These are phyloP conservation scores for human DNA, from an alignment of 2,113 vertebrate species.

Conservation along the genomic window DNA sequence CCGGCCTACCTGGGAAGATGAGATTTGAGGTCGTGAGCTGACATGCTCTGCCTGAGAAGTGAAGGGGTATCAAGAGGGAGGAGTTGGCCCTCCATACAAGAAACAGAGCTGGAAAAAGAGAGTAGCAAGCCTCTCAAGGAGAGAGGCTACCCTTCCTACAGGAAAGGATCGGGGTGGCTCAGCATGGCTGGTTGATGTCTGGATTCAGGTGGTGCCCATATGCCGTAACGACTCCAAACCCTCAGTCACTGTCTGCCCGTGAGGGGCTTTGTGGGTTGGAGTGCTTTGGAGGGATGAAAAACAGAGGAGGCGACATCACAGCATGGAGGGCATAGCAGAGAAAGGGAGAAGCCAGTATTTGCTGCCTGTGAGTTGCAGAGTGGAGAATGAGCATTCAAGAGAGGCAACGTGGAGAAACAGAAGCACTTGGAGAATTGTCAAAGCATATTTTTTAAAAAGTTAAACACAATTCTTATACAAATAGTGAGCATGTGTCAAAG, in stretches of 20 bases:
- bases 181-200: fast-evolving
- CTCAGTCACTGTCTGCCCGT: fast-evolving
- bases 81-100: neutral
- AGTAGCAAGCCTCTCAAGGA: fast-evolving
- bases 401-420: neutral
- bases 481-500: neutral
- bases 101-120: neutral
- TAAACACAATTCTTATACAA: neutral
- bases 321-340: fast-evolving
- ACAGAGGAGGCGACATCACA: no score
- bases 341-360: no score
- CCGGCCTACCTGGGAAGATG: neutral
- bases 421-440: neutral
- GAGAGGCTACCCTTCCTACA: fast-evolving
- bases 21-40: neutral
- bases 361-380: neutral
- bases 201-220: fast-evolving
- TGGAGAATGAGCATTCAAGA: neutral
- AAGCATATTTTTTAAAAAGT: neutral
- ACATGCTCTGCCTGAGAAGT: neutral
- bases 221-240: neutral
- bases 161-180: fast-evolving
- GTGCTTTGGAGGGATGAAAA: neutral
- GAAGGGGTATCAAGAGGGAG: fast-evolving
- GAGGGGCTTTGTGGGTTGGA: neutral